These are phyloP conservation scores for Phalanger gymnotis DNA, from an alignment of 2,797 vertebrate species.

Conservation along the genomic window DNA sequence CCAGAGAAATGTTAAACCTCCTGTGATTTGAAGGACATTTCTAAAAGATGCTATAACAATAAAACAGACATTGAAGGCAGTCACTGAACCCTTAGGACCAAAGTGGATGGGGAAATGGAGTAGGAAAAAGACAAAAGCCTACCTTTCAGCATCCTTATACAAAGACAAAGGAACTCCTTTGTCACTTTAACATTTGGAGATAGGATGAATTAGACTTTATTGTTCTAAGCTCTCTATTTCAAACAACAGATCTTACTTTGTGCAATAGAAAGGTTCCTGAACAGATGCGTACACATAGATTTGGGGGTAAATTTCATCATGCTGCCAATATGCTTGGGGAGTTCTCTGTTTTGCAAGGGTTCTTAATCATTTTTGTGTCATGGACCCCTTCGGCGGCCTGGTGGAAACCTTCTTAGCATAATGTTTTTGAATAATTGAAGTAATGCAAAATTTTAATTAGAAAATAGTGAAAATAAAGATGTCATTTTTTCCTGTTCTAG, in stretches of 20 bases:
- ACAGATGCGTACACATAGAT: background rate
- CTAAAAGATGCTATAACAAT: background rate
- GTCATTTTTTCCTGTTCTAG: background rate
- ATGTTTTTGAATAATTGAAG: background rate
- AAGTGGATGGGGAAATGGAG: background rate
- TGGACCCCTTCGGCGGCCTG: background rate
- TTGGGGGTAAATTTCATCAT: background rate
- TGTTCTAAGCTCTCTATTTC: background rate
- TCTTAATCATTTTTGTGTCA: background rate
- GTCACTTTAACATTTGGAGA: background rate
- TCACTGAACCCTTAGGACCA: background rate
- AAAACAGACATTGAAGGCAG: background rate
- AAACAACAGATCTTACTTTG: background rate
- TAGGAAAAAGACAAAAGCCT: background rate
- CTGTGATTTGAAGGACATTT: background rate
- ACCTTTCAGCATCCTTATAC: background rate
- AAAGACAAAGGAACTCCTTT: background rate
- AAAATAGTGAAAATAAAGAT: background rate
- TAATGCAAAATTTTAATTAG: background rate
- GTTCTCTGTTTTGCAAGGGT: background rate
- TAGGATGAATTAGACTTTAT: background rate
- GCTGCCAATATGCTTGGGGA: background rate
- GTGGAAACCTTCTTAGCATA: background rate
- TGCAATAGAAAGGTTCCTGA: background rate
- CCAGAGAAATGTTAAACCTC: constrained; percentile 14